phyloP scores from a whole-genome alignment of 2,888 invertebrate genomes.

The Aphidoletes aphidimyza region DNA sequence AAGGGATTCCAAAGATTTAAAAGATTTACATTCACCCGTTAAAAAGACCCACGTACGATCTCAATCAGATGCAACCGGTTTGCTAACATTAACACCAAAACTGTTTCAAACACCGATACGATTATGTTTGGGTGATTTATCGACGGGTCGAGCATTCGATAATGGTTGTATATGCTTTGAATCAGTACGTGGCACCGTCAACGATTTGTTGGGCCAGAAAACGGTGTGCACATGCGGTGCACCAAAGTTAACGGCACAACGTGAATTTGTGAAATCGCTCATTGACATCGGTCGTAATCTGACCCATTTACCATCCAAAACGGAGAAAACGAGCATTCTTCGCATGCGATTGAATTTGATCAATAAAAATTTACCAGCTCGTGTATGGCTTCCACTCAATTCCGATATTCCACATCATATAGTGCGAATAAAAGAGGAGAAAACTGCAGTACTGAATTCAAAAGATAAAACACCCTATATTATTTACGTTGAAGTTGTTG shows the following conservation, averaged over 20 bases:
- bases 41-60: slow-evolving; percentile 86
- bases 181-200: slow-evolving; percentile 82
- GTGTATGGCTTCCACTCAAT: slow-evolving; percentile 97
- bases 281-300: slow-evolving; percentile 87
- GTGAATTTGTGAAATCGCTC: slow-evolving; percentile 88
- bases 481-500: slow-evolving; percentile 96
- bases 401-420: slow-evolving; percentile 88
- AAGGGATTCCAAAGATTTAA: slow-evolving; percentile 55
- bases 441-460: slow-evolving; percentile 97
- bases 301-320: slow-evolving; percentile 84
- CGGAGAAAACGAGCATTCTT: slow-evolving; percentile 90
- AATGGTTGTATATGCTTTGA: slow-evolving; percentile 94
- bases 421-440: slow-evolving; percentile 95
- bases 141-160: slow-evolving; percentile 95
- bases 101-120: slow-evolving; percentile 68
- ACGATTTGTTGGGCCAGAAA: slow-evolving; percentile 79
- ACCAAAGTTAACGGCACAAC: slow-evolving; percentile 83
- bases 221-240: slow-evolving; percentile 82
- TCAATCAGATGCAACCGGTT: slow-evolving; percentile 80
- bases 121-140: slow-evolving; percentile 86
- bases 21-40: slow-evolving; percentile 63
- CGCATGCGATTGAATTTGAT: slow-evolving; percentile 92
- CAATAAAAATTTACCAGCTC: slow-evolving; percentile 95
- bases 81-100: slow-evolving; percentile 62
- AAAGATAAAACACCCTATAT: slow-evolving; percentile 93